Conservation (phyloP, 92 coral and sea anemone species). For the Zoanthus sansibaricus region DNA sequence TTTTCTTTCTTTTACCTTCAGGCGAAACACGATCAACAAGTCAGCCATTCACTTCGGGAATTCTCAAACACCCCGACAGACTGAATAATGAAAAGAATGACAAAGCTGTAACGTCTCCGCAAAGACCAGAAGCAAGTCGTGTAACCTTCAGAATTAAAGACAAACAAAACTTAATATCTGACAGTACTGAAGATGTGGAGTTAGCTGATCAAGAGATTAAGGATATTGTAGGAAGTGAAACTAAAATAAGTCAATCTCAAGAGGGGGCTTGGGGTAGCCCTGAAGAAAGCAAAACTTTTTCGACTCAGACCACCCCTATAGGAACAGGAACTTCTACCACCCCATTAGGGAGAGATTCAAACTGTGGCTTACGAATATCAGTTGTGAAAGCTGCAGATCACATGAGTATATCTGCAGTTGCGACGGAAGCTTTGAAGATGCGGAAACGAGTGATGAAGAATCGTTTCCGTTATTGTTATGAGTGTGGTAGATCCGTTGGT, state of each 20-base stretch:
- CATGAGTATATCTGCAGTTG: constrained; percentile 93
- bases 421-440: constrained; percentile 89
- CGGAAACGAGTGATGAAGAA: constrained; percentile 94
- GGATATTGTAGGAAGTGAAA: constrained; percentile 66
- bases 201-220: constrained; percentile 83
- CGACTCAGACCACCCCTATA: constrained; percentile 40
- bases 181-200: constrained; percentile 48
- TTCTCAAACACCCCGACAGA: constrained; percentile 77
- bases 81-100: constrained; percentile 28
- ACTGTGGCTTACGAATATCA: constrained; percentile 96
- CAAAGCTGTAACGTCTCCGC: not conserved
- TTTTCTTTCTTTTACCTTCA: not conserved
- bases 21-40: constrained; percentile 13
- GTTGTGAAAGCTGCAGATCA: constrained; percentile 93
- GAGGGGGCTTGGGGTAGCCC: constrained; percentile 10
- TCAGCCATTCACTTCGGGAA: constrained; percentile 59
- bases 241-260: not conserved
- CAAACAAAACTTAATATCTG: constrained; percentile 41
- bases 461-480: constrained; percentile 99
- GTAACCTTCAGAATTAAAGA: constrained; percentile 78
- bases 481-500: constrained; percentile 98
- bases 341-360: constrained; percentile 86
- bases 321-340: constrained; percentile 32
- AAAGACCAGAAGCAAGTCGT: constrained; percentile 58
- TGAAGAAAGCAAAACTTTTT: constrained; percentile 1